These are phyloP conservation scores for Drosophila novamexicana DNA, from an alignment of 1,140 invertebrate genomes.

Conservation along the genomic window DNA sequence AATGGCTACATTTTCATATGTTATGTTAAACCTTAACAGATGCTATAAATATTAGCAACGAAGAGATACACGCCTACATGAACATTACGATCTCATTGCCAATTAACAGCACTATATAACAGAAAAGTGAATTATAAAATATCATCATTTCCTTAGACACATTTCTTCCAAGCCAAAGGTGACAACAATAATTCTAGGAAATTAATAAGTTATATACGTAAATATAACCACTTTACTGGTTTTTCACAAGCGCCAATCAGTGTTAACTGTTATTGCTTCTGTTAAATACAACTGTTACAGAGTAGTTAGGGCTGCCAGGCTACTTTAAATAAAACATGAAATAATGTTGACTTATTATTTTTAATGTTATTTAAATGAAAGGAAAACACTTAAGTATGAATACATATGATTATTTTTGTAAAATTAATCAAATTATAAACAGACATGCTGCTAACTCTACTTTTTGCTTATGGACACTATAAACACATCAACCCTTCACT, in stretches of 20 bases:
- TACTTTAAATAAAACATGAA: background rate
- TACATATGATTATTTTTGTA: slow-evolving; percentile 28
- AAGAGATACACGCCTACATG: background rate
- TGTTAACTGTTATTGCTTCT: background rate
- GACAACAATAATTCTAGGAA: background rate
- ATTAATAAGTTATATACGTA: no score
- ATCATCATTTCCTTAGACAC: background rate
- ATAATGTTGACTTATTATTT: slow-evolving; percentile 14
- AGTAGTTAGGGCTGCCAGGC: background rate
- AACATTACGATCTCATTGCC: background rate
- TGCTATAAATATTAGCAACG: background rate
- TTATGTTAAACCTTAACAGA: slow-evolving; percentile 1
- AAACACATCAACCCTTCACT: slow-evolving; percentile 8
- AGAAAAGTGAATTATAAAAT: background rate
- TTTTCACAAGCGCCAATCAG: background rate
- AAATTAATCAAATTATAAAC: slow-evolving; percentile 37
- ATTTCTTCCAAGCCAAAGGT: background rate
- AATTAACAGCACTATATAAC: background rate
- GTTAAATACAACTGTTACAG: background rate
- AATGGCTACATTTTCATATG: slow-evolving; percentile 1
- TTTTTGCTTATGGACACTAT: slow-evolving; percentile 16
- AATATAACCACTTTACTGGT: no score
- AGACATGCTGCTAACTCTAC: slow-evolving; percentile 31
- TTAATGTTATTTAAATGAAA: slow-evolving; percentile 28
- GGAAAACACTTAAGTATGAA: slow-evolving; percentile 26